Evolutionary conservation across 2,113 vertebrate species (phyloP).

Genomic region (Lasiurus borealis): DNA sequence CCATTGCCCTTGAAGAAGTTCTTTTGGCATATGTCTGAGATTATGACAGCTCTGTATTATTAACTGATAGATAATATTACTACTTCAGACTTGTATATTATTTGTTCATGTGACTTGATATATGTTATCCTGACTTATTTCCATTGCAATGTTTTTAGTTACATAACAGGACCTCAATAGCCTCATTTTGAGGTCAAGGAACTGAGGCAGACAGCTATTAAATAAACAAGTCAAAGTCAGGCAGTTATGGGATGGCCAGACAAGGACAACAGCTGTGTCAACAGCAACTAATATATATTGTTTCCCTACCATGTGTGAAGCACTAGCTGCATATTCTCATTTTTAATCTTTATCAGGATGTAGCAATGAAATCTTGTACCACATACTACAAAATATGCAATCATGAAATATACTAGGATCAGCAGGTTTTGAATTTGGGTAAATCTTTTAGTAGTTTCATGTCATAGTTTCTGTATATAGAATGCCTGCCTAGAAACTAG

Average conservation of each 20-base stretch:
- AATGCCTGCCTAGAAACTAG: background rate
- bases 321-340: background rate
- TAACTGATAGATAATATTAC: background rate
- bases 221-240: background rate
- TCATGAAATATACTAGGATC: background rate
- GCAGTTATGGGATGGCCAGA: background rate
- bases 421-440: background rate
- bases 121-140: background rate
- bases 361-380: background rate
- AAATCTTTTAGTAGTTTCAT: background rate
- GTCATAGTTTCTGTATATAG: background rate
- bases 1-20: too few relatives aligned
- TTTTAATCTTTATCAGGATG: background rate
- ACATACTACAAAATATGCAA: background rate
- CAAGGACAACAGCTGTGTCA: background rate
- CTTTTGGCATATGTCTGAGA: too few relatives aligned
- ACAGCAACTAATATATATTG: background rate
- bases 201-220: background rate
- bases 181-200: background rate
- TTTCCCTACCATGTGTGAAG: background rate
- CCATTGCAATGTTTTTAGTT: background rate
- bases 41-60: background rate
- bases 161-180: background rate
- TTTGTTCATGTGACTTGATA: background rate
- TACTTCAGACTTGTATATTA: background rate